Percentiles rank a stretch among this genome's conserved stretches.
Conservation (phyloP, 2,888 invertebrate species). For the Oxytorus armatus region DNA sequence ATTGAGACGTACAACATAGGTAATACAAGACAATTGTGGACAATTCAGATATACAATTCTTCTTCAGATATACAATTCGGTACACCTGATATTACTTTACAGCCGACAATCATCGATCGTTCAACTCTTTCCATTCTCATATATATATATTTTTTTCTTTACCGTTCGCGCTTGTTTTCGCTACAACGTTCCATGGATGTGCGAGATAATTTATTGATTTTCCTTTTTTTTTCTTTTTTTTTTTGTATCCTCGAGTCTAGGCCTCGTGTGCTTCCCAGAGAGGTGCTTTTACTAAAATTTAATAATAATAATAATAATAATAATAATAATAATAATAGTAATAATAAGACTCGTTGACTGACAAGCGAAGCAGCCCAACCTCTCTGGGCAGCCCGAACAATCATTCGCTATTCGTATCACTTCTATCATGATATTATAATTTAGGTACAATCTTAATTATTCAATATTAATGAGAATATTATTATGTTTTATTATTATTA, state of each 20-base stretch:
- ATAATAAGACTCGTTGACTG: constrained; percentile 68
- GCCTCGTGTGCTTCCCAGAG: constrained; percentile 82
- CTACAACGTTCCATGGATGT: constrained; percentile 44
- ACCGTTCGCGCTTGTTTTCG: constrained; percentile 38
- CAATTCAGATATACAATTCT: constrained; percentile 80
- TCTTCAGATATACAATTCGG: constrained; percentile 71
- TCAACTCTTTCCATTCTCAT: constrained; percentile 49
- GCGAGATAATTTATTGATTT: constrained; percentile 49
- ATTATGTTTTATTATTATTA: constrained; percentile 73
- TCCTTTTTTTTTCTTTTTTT: constrained; percentile 69
- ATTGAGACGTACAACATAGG: constrained; percentile 84
- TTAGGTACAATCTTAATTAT: constrained; percentile 85
- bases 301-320: constrained; percentile 68
- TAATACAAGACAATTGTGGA: constrained; percentile 83
- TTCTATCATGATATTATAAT: constrained; percentile 84
- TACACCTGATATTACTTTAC: constrained; percentile 46
- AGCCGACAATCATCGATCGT: constrained; percentile 50
- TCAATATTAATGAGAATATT: constrained; percentile 84
- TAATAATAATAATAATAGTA: constrained; percentile 68
- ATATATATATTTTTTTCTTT: constrained; percentile 48
- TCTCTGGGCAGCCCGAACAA: constrained; percentile 81
- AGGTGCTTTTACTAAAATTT: constrained; percentile 79
- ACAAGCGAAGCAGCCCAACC: constrained; percentile 76
- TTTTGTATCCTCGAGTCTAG: constrained; percentile 80
- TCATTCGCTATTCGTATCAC: constrained; percentile 82